A percentile compares a stretch with the other conserved stretches of the same genome.
These are phyloP conservation scores for Torymus auratus DNA, from an alignment of 2,888 invertebrate genomes.

Conservation along the genomic window DNA sequence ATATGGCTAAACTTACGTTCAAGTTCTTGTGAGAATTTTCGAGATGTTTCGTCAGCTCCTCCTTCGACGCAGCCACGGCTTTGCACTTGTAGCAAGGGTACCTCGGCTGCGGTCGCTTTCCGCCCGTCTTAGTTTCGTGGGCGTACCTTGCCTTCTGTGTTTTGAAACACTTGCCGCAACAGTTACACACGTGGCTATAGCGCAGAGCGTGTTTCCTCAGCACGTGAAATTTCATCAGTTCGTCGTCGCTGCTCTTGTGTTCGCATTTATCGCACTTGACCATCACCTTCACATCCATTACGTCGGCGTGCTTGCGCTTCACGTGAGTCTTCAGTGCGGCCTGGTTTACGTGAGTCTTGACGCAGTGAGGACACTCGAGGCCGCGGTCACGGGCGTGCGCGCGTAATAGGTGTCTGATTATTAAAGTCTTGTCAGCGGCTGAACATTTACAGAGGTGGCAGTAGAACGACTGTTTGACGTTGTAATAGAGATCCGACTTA, in stretches of 20 bases:
- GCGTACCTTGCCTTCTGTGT: constrained; percentile 37
- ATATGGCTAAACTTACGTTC: not conserved
- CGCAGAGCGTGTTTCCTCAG: constrained; percentile 65
- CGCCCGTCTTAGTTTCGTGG: constrained; percentile 18
- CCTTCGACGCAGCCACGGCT: constrained; percentile 77
- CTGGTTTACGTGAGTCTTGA: not conserved
- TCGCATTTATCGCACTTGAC: constrained; percentile 64
- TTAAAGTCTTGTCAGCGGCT: not conserved
- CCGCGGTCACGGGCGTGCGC: constrained; percentile 20
- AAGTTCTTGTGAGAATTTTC: constrained; percentile 19
- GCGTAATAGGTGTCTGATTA: constrained; percentile 39
- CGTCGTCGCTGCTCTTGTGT: constrained; percentile 66
- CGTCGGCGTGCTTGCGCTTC: not conserved
- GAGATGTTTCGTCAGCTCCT: constrained; percentile 35
- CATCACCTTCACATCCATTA: not conserved
- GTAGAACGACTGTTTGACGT: constrained; percentile 49
- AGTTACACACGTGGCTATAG: constrained; percentile 64
- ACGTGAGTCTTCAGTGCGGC: not conserved
- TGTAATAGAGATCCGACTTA: not conserved
- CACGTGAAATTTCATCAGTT: constrained; percentile 67
- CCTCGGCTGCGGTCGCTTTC: constrained; percentile 77
- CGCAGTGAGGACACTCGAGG: constrained; percentile 39
- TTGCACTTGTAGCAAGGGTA: constrained; percentile 78
- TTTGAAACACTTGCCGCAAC: constrained; percentile 67
- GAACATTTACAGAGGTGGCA: constrained; percentile 65